These are phyloP conservation scores for Brenthis daphne DNA, from an alignment of 2,888 invertebrate genomes.

Conservation along the genomic window DNA sequence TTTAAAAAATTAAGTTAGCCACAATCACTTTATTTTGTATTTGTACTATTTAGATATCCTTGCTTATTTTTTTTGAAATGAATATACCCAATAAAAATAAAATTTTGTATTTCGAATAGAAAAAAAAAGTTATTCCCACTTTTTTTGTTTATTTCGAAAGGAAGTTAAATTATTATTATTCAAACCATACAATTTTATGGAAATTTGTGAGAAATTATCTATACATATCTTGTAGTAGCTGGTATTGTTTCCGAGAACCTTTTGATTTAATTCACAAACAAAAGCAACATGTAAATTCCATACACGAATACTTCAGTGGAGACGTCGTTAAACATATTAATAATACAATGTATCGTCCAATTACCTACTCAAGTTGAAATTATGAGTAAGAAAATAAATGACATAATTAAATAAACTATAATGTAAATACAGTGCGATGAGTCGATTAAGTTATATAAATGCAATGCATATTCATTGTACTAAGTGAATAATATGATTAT, in stretches of 20 bases:
- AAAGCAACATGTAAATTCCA: conserved; percentile 42
- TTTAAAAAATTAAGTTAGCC: too few species aligned
- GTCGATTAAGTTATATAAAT: conserved; percentile 47
- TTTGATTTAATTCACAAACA: conserved; percentile 38
- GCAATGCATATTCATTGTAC: conserved; percentile 44
- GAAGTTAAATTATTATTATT: conserved; percentile 37
- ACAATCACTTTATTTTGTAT: too few species aligned
- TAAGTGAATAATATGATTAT: conserved; percentile 31
- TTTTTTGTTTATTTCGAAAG: not conserved
- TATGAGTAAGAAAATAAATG: conserved; percentile 42
- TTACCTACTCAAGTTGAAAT: conserved; percentile 41
- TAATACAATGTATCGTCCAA: conserved; percentile 37
- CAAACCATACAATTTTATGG: conserved; percentile 31
- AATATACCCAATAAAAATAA: too few species aligned
- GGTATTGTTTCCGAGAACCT: conserved; percentile 36
- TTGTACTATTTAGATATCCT: too few species aligned
- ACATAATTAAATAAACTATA: conserved; percentile 44
- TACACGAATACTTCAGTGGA: conserved; percentile 31
- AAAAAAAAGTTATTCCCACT: too few species aligned
- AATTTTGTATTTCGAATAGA: too few species aligned
- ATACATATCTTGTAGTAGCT: conserved; percentile 30
- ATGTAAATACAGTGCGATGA: conserved; percentile 41
- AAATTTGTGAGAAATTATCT: conserved; percentile 28
- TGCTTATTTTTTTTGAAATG: too few species aligned
- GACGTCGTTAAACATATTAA: conserved; percentile 44